Conservation (phyloP, 35 echinoderm and acorn worm genomes). For the Anneissia japonica region DNA sequence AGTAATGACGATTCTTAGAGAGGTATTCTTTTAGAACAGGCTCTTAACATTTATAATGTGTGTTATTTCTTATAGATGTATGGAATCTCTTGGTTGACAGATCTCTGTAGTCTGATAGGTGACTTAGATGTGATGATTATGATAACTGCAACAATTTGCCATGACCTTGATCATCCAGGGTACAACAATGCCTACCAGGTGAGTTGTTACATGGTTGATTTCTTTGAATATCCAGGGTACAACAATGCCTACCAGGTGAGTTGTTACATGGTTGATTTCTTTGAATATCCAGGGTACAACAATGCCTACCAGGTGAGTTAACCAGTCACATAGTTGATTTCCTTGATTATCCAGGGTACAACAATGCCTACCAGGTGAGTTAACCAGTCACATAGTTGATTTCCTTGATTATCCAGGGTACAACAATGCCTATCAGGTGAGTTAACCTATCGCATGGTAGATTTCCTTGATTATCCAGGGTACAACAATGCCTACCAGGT, state of each 20-base stretch:
- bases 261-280: too few species aligned
- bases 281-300: constrained; percentile 95
- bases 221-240: constrained; percentile 64
- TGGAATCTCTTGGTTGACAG: constrained; percentile 81
- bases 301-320: constrained; percentile 89
- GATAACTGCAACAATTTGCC: constrained; percentile 85
- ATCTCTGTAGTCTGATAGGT: constrained; percentile 59
- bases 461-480: constrained; percentile 82
- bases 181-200: constrained; percentile 99
- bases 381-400: too few species aligned
- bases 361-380: constrained; percentile 94
- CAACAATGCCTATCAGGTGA: constrained; percentile 97
- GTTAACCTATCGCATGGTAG: neutral
- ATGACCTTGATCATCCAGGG: constrained; percentile 93
- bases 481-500: constrained; percentile 99
- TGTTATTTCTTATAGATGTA: constrained; percentile 76
- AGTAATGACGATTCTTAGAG: too few species aligned
- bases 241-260: constrained; percentile 95
- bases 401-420: constrained; percentile 93
- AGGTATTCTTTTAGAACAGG: too few species aligned
- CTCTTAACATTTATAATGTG: neutral
- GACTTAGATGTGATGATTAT: constrained; percentile 66
- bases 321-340: too few species aligned
- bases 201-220: neutral
- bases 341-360: constrained; percentile 91